Percentiles rank a stretch among this genome's conserved stretches.
phyloP scores from a whole-genome alignment of 2,113 vertebrate species.

The Mugil cephalus region DNA sequence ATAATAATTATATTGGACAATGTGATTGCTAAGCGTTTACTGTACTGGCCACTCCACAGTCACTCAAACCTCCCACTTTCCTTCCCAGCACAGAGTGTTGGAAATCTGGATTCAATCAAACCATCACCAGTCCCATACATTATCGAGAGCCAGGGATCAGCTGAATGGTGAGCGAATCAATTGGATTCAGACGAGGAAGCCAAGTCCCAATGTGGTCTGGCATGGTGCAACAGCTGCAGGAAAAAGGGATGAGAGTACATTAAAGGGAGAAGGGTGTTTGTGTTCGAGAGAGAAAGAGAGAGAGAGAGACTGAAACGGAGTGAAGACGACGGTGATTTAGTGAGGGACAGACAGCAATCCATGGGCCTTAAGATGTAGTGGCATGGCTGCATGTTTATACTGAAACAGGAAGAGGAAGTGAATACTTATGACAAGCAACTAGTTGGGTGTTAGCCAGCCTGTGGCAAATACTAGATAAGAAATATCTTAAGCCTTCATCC shows the following conservation, averaged over 20 bases:
- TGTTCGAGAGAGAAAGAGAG: not conserved
- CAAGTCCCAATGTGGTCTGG: constrained; percentile 64
- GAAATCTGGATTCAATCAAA: constrained; percentile 56
- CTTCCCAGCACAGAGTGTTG: constrained; percentile 14
- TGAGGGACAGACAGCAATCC: constrained; percentile 39
- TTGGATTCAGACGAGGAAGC: constrained; percentile 41
- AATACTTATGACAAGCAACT: constrained; percentile 17
- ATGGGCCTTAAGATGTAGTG: constrained; percentile 4
- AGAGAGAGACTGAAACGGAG: not conserved
- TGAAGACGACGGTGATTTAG: constrained; percentile 17
- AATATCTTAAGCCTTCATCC: not conserved
- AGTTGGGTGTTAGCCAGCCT: not conserved
- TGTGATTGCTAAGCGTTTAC: constrained; percentile 9
- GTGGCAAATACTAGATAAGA: not conserved
- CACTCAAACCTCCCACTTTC: constrained; percentile 24
- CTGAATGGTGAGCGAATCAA: constrained; percentile 47
- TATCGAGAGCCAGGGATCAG: constrained; percentile 55
- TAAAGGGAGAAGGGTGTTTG: not conserved
- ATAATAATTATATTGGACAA: not conserved
- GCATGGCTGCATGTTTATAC: constrained; percentile 58
- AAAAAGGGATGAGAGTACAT: constrained; percentile 15
- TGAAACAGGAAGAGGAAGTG: constrained; percentile 70
- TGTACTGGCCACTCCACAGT: not conserved
- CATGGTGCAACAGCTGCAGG: constrained; percentile 35
- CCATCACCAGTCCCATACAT: constrained; percentile 28